These are phyloP conservation scores for Oryzias woworae DNA, from an alignment of 2,113 vertebrate genomes.

Conservation along the genomic window DNA sequence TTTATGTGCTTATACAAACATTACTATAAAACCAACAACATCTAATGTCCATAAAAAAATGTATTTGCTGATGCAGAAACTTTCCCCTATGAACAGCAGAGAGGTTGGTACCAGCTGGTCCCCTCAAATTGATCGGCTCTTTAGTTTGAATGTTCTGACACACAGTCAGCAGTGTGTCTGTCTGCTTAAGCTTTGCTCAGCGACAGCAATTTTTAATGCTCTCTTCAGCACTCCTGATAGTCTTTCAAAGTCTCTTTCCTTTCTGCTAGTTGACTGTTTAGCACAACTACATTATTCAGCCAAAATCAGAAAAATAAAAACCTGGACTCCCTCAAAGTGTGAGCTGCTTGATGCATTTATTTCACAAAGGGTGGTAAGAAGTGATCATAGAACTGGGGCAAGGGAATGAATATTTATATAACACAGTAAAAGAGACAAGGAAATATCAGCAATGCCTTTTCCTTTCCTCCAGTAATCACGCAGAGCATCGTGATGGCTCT, in stretches of 20 bases:
- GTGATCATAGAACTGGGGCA: neutral
- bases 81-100: slow-evolving; percentile 5
- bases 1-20: neutral
- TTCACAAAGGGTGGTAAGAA: neutral
- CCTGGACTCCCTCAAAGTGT: slow-evolving; percentile 3
- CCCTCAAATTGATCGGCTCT: slow-evolving; percentile 58
- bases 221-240: slow-evolving; percentile 54
- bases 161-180: slow-evolving; percentile 57
- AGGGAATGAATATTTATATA: slow-evolving; percentile 1
- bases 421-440: neutral
- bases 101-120: slow-evolving; percentile 20
- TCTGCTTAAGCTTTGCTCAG: slow-evolving; percentile 31
- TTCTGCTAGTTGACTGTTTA: slow-evolving; percentile 18
- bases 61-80: slow-evolving; percentile 10
- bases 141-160: slow-evolving; percentile 57
- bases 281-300: slow-evolving; percentile 8
- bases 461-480: neutral
- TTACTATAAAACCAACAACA: neutral
- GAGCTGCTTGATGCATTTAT: slow-evolving; percentile 11
- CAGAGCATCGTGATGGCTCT: neutral
- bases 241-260: slow-evolving; percentile 40
- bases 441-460: neutral
- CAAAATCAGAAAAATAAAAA: slow-evolving; percentile 24
- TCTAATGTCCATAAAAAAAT: neutral
- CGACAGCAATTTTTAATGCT: slow-evolving; percentile 55